phyloP scores from a whole-genome alignment of 2,888 invertebrate genomes.

The Athetis lepigone region DNA sequence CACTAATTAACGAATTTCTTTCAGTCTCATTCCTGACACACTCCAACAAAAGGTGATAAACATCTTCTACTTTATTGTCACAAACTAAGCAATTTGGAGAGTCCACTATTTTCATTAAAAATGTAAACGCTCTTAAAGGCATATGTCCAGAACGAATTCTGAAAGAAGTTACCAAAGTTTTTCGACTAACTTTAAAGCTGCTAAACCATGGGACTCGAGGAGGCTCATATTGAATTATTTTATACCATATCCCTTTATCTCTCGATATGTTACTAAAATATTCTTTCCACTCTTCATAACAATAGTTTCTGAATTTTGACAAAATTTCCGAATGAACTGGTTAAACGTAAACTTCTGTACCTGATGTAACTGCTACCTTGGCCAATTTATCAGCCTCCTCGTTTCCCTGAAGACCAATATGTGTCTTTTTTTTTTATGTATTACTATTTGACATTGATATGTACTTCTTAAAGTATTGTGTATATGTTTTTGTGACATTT shows the following conservation, averaged over 20 bases:
- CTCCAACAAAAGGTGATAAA: too few species aligned
- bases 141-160: slow-evolving; percentile 4
- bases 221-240: background rate
- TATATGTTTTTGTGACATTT: too few species aligned
- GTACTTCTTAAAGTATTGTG: too few species aligned
- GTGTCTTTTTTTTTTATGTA: too few species aligned
- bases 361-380: background rate
- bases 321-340: background rate
- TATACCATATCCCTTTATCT: too few species aligned
- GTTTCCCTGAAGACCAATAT: slow-evolving; percentile 9
- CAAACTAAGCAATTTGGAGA: too few species aligned
- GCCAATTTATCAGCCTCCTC: slow-evolving; percentile 7
- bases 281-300: background rate
- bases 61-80: too few species aligned
- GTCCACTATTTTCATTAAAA: too few species aligned
- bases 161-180: slow-evolving; percentile 2
- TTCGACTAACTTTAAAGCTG: background rate
- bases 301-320: background rate
- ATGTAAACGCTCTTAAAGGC: background rate
- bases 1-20: too few species aligned
- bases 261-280: background rate
- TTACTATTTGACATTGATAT: too few species aligned
- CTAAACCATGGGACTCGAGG: background rate
- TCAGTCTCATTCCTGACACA: too few species aligned
- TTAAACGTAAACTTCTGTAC: background rate